Percentiles rank a stretch among this genome's conserved stretches.
phyloP scores from a whole-genome alignment of 2,113 vertebrate genomes.

The Myocastor coypus region DNA sequence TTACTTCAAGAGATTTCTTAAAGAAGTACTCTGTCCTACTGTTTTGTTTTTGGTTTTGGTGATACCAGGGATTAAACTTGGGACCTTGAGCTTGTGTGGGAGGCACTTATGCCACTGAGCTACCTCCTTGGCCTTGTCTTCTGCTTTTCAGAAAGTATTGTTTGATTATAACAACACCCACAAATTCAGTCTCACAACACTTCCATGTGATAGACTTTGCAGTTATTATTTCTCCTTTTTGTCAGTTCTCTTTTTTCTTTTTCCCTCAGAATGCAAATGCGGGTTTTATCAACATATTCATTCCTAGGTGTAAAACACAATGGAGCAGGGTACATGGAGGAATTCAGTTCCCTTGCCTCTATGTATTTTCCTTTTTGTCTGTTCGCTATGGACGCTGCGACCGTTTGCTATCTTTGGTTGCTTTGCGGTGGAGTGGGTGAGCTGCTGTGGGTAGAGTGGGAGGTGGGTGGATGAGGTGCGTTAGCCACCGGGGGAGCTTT shows the following conservation, averaged over 20 bases:
- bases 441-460: no score
- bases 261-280: background rate
- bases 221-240: background rate
- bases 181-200: background rate
- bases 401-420: background rate
- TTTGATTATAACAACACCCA: background rate
- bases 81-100: no score
- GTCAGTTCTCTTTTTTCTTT: background rate
- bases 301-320: background rate
- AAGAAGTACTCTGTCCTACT: background rate
- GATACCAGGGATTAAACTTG: no score
- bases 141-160: background rate
- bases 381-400: background rate
- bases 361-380: background rate
- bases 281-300: background rate
- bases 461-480: no score
- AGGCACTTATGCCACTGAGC: no score
- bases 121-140: no score
- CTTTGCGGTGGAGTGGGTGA: no score
- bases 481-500: no score
- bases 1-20: background rate
- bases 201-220: background rate
- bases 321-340: background rate
- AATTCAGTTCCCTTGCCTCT: background rate
- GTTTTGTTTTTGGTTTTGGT: no score